Percentiles rank a stretch among this genome's conserved stretches.
These are phyloP conservation scores for Lamellibrachia columna DNA, from an alignment of 2,888 invertebrate genomes.

Conservation along the genomic window DNA sequence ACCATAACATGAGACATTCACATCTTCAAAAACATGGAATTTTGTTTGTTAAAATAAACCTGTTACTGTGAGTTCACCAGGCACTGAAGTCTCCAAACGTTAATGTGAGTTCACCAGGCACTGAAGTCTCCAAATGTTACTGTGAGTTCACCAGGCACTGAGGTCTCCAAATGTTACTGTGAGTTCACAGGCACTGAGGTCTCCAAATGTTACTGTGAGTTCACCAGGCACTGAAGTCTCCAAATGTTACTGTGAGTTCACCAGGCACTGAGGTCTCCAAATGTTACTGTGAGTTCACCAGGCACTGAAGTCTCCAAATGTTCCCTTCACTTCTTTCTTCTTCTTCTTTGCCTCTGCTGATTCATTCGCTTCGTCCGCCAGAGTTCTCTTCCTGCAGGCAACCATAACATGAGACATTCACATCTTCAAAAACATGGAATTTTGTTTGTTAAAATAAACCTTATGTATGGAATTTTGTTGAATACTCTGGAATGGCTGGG, in stretches of 20 bases:
- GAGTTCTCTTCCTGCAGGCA: constrained; percentile 28
- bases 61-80: constrained; percentile 38
- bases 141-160: no score
- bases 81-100: no score
- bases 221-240: no score
- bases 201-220: no score
- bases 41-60: neutral
- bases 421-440: neutral
- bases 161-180: no score
- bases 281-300: neutral
- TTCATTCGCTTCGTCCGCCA: constrained; percentile 24
- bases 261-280: no score
- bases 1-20: constrained; percentile 5
- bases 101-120: no score
- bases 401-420: neutral
- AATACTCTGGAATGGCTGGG: no score
- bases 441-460: neutral
- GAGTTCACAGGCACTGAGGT: no score
- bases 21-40: neutral
- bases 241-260: no score
- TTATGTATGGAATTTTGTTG: no score
- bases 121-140: no score
- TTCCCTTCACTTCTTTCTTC: constrained; percentile 27
- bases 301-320: constrained; percentile 28
- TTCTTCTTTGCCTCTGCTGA: constrained; percentile 20